These are phyloP conservation scores for Ciconia maguari DNA, from an alignment of 2,113 vertebrate species.

Conservation along the genomic window DNA sequence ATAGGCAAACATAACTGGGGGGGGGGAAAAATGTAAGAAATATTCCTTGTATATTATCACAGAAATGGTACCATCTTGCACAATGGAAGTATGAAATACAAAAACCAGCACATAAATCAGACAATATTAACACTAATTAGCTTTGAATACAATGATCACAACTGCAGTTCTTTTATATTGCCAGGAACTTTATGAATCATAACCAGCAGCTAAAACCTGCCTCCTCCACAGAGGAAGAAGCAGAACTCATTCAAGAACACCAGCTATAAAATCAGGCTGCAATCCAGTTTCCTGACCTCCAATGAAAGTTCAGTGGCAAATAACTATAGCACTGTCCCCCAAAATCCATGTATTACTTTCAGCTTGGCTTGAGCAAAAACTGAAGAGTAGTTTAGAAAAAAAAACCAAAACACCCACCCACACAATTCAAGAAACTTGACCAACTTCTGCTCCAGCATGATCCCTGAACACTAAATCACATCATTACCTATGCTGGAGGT, in stretches of 20 bases:
- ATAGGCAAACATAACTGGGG: conserved; percentile 97
- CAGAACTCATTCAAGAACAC: not conserved
- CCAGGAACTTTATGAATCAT: not conserved
- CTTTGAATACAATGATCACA: not conserved
- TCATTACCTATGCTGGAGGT: accelerated
- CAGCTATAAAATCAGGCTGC: not conserved
- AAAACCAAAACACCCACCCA: no score
- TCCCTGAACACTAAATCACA: not conserved
- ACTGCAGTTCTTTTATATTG: not conserved
- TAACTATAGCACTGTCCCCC: accelerated
- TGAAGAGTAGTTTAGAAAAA: not conserved
- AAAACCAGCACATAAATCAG: not conserved
- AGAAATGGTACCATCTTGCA: not conserved
- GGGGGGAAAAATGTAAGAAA: not conserved
- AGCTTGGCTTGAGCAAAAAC: not conserved
- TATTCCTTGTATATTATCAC: not conserved
- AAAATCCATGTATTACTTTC: not conserved
- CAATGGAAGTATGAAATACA: not conserved
- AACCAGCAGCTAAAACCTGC: not conserved
- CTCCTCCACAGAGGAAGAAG: not conserved
- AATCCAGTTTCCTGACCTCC: not conserved
- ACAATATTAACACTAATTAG: not conserved
- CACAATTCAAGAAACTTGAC: not conserved
- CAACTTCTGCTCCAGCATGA: not conserved
- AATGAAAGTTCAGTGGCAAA: not conserved